A percentile compares a stretch with the other conserved stretches of the same genome.
phyloP scores from a whole-genome alignment of 2,797 vertebrate genomes.

The Lutjanus argentimaculatus region DNA sequence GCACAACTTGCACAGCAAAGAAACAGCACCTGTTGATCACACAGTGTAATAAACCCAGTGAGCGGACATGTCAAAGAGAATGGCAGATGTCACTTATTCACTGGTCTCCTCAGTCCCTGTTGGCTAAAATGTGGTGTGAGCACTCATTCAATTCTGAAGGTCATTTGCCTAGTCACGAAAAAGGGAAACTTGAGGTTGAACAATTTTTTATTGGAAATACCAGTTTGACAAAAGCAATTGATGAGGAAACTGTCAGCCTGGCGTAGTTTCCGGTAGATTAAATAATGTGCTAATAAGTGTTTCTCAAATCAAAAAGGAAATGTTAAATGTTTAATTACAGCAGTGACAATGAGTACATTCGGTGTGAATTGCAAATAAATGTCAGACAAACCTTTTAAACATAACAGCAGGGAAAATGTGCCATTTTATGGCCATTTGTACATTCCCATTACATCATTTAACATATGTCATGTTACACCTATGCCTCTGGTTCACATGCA shows the following conservation, averaged over 20 bases:
- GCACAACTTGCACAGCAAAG: conserved; percentile 21
- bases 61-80: not conserved
- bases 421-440: not conserved
- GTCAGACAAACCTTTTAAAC: not conserved
- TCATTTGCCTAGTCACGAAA: not conserved
- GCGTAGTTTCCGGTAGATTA: too few relatives aligned
- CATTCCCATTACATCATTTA: not conserved
- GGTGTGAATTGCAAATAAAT: not conserved
- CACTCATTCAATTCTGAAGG: not conserved
- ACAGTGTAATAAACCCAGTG: conserved; percentile 36
- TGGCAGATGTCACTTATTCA: conserved; percentile 32
- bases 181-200: not conserved
- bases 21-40: conserved; percentile 66
- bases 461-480: conserved; percentile 13
- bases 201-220: not conserved
- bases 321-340: not conserved
- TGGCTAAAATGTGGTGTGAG: not conserved
- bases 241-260: not conserved
- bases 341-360: not conserved
- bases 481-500: conserved; percentile 2
- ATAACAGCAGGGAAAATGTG: not conserved
- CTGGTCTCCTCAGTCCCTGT: not conserved
- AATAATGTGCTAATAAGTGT: too few relatives aligned
- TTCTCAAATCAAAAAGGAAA: too few relatives aligned
- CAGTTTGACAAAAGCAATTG: not conserved